Conservation (phyloP, 2,888 invertebrate species). For the Diplazon laetatorius region DNA sequence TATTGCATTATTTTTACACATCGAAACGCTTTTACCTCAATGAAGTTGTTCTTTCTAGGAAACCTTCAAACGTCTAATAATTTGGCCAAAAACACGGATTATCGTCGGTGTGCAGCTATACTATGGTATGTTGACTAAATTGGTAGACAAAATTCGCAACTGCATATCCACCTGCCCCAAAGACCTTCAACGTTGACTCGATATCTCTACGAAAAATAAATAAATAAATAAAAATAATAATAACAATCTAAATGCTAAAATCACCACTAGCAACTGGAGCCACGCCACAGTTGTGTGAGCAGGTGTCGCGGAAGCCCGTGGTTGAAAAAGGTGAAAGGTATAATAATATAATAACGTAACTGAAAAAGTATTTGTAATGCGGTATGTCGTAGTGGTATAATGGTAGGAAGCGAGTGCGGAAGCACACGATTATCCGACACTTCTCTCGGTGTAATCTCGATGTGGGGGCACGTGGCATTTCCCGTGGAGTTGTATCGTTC, state of each 20-base stretch:
- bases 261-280: slow-evolving; percentile 1
- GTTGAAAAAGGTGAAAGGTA: background rate
- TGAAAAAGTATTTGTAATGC: slow-evolving; percentile 60
- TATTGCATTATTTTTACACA: too few species aligned
- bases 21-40: too few species aligned
- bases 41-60: too few species aligned
- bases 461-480: slow-evolving; percentile 77
- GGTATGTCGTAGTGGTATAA: slow-evolving; percentile 60
- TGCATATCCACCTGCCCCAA: background rate
- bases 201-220: background rate
- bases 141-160: background rate
- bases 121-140: too few species aligned
- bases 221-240: background rate
- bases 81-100: too few species aligned
- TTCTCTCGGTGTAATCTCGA: slow-evolving; percentile 2
- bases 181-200: background rate
- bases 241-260: background rate
- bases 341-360: slow-evolving; percentile 45
- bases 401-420: slow-evolving; percentile 61
- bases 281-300: background rate
- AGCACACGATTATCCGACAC: slow-evolving; percentile 37
- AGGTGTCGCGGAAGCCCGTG: too few species aligned
- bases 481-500: slow-evolving; percentile 68
- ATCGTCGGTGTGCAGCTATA: too few species aligned
- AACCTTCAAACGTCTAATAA: too few species aligned